Conservation (phyloP, 2,113 vertebrate genomes). For the Tychaedon coryphoeus region DNA sequence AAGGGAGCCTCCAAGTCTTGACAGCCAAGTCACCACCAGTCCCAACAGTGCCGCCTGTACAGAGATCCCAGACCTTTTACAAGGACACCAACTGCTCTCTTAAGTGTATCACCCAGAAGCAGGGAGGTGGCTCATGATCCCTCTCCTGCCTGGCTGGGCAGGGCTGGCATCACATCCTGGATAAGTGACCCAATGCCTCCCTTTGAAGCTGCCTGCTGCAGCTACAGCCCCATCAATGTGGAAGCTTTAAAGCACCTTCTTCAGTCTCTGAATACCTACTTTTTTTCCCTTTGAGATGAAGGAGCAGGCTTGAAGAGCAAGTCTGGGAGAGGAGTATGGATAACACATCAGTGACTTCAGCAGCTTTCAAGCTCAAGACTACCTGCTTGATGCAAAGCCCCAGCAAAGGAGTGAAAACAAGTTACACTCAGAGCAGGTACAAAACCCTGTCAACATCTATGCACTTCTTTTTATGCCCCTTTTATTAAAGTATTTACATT, state of each 20-base stretch:
- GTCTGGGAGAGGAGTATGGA: not conserved
- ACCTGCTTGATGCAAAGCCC: not conserved
- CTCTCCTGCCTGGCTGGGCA: not conserved
- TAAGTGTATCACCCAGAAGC: not conserved
- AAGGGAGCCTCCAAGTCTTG: not conserved
- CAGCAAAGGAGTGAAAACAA: not conserved
- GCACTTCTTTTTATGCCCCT: not conserved
- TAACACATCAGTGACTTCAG: not conserved
- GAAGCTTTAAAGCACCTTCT: not conserved
- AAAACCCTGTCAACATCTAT: not conserved
- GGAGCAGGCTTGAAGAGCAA: not conserved
- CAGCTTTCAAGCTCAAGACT: not conserved
- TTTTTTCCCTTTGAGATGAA: not conserved
- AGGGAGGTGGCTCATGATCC: not conserved
- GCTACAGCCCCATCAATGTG: fast-evolving
- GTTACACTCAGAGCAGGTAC: not conserved
- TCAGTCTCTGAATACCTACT: not conserved
- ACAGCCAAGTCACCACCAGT: not conserved
- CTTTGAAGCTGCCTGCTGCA: not conserved
- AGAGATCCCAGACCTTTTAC: not conserved
- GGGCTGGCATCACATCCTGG: not conserved
- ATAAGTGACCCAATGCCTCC: not conserved
- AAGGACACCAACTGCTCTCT: not conserved
- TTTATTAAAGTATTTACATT: not conserved
- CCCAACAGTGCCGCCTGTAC: not conserved